Base-by-base conservation (phyloP, 2,113 vertebrate genomes). In the Gulo gulo region DNA sequence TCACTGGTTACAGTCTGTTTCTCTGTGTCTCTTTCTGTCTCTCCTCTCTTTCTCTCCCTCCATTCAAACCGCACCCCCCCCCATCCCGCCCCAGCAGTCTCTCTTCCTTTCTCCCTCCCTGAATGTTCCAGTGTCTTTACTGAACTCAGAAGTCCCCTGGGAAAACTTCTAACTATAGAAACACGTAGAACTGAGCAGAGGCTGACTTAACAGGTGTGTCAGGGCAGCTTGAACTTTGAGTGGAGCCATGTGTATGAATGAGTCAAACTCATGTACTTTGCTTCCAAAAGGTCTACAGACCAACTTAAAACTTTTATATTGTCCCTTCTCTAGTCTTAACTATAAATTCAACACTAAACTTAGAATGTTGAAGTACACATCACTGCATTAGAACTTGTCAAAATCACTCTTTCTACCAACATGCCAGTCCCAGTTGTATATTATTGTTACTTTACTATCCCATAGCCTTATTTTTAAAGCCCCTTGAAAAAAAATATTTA, bases 381-480 rank as follows among this genome's bases (percentile, higher is more conserved):
- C 74, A 83, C 87, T 94, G 63, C 63, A 23, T 76, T 69, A 14
- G 73, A 69, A 92, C 20, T 57, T 78, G 24, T 87, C 65, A 42
- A 69, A 52, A 91, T 83, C 61, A 39, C 84, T 97, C 23, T 92
- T 88, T 71, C 50, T 73, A 82, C 20, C 87, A 94, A 80, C 86
- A 82, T 50, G 47, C 15, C 63, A 78, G 10, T 76, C 42, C 57
- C 69, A 69, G 21, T 39, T 92, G 2, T 83, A 50, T 83, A 88
- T 39, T 79, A 12, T 96, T 31, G 7, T 92, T 95, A 73, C 63
- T 91, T 95, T 92, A 76, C 23, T 88, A 79, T 20, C 74, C 57
- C 71, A 61, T 89, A 69, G 59, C 7, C 57, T 93, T 96, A 85
- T 81, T 93, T 97, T 93, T 93, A 92, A 95, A 92, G 81, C 4